phyloP scores from a whole-genome alignment of 2,113 vertebrate genomes.

The Clarias macrocephalus region DNA sequence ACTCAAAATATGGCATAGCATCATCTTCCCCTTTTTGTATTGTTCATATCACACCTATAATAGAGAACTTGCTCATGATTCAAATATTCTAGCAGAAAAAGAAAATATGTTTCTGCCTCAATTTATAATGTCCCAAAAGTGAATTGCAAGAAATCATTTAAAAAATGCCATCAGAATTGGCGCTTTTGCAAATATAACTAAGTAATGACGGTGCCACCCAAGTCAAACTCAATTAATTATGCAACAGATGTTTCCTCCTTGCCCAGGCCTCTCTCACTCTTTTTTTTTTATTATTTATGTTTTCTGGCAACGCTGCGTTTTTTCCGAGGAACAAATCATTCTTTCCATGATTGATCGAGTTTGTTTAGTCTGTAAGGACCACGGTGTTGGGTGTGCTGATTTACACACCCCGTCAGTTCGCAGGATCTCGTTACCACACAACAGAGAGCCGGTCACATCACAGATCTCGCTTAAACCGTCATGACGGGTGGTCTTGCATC shows the following conservation, averaged over 20 bases:
- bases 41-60: not conserved
- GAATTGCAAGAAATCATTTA: not conserved
- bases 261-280: slow-evolving; percentile 61
- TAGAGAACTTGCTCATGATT: slow-evolving; percentile 10
- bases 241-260: slow-evolving; percentile 72
- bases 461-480: slow-evolving; percentile 72
- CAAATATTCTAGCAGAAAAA: slow-evolving; percentile 29
- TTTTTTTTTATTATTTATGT: slow-evolving; percentile 74
- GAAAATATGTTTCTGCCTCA: not conserved
- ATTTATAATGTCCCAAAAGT: not conserved
- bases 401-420: slow-evolving; percentile 79
- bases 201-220: slow-evolving; percentile 69
- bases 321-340: slow-evolving; percentile 75
- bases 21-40: not conserved
- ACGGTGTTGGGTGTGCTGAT: slow-evolving; percentile 77
- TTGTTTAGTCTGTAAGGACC: slow-evolving; percentile 90
- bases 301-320: slow-evolving; percentile 75
- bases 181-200: slow-evolving; percentile 65
- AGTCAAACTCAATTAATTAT: slow-evolving; percentile 70
- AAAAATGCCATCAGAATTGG: slow-evolving; percentile 63
- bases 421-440: slow-evolving; percentile 84
- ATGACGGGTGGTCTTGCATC: slow-evolving; percentile 88
- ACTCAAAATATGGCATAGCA: not conserved
- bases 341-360: slow-evolving; percentile 77
- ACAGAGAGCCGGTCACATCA: slow-evolving; percentile 59